Conservation (phyloP, 2,888 invertebrate species). For the Syrphus vitripennis region DNA sequence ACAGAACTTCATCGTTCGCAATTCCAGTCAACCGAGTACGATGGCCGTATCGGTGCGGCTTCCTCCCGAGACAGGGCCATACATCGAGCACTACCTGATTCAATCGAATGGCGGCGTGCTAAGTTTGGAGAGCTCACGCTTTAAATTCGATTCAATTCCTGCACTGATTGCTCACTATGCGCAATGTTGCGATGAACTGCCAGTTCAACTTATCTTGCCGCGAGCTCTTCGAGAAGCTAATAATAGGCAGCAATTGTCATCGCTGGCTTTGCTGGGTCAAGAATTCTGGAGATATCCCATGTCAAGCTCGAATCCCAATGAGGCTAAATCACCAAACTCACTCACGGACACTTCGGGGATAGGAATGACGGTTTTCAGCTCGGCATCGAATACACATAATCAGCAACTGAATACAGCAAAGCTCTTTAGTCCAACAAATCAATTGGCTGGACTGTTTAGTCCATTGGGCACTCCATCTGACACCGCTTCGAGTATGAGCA, state of each 20-base stretch:
- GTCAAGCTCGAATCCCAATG: constrained; percentile 86
- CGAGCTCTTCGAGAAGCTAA: constrained; percentile 92
- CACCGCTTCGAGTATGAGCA: constrained; percentile 88
- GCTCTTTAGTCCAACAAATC: constrained; percentile 78
- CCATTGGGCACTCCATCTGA: constrained; percentile 84
- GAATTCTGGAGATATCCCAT: constrained; percentile 92
- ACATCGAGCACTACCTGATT: constrained; percentile 97
- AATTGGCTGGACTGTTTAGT: constrained; percentile 77
- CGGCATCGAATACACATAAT: constrained; percentile 72
- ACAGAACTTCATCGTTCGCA: constrained; percentile 96
- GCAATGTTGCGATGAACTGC: constrained; percentile 96
- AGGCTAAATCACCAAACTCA: constrained; percentile 80
- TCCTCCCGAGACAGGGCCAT: constrained; percentile 92
- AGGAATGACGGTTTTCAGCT: constrained; percentile 80
- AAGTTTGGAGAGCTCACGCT: constrained; percentile 95
- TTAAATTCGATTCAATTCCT: constrained; percentile 96
- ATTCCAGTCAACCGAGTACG: constrained; percentile 95
- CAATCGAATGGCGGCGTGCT: constrained; percentile 91
- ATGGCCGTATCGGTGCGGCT: constrained; percentile 97
- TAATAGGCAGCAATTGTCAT: constrained; percentile 94
- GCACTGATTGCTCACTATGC: constrained; percentile 96
- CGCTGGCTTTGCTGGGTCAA: constrained; percentile 93
- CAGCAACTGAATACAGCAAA: constrained; percentile 76
- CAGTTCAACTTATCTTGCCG: constrained; percentile 93
- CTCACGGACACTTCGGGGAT: constrained; percentile 81